Base-by-base conservation (phyloP, 2,888 invertebrate genomes). In the Miltochrista miniata region DNA sequence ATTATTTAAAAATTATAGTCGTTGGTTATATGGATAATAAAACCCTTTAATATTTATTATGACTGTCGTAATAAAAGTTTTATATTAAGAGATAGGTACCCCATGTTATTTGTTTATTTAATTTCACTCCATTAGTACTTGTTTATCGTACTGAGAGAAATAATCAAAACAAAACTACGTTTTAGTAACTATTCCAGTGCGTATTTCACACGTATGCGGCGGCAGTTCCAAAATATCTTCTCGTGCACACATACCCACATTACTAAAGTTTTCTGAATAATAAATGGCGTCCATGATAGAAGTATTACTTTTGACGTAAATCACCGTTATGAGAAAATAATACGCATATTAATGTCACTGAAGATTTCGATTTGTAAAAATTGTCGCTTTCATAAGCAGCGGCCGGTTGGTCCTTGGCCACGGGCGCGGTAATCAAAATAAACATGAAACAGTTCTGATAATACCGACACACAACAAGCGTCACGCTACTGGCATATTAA, bases 211-310 rank as follows among this genome's bases (percentile, higher is more conserved):
- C 76, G 70, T 74, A 76, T 72, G 69, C 68, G 71, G 70, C 67
- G 72, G 69, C 66, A 68, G 70, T 83, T 85, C 76, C 74, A 79
- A 87, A 89, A 88, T 88, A 89, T 81, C 79, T 79, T 31, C 74
- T 64, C 71, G 56, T 60, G 56, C 74, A 79, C 81, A 80, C 80
- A 81, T 60, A 71, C 72, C 67, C 62, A 61, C 71, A 74, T 76
- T 70, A 70, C 76, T 65, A 69, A 78, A 84, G 76, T 81, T 83
- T 86, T 80, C 82, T 70, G 78, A 84, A 86, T 87, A 87, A 84
- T 78, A 85, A 82, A 85, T 84, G 73, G 61, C 54, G 38, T 51
- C 55, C 78, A 74, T 74, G 83, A 85, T 81, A 80, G 85, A 86
- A 81, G 76, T 79, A 77, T 77, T 54, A 76, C 74, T 74, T 76